Conservation (phyloP, 2,113 vertebrate species). For the Pleuronectes platessa region DNA sequence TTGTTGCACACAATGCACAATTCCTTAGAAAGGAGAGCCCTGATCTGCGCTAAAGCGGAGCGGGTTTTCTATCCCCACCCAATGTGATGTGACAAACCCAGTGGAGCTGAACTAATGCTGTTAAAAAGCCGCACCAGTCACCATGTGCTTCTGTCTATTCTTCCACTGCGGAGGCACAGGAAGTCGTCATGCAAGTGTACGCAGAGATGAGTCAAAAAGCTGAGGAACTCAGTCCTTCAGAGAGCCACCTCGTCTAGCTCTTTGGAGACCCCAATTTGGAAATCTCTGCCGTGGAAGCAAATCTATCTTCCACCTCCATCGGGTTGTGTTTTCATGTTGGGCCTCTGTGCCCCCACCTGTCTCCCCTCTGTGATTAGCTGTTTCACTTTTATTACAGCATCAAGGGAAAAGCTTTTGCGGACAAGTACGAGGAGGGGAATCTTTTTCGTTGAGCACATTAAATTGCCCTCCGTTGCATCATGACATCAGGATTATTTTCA, state of each 20-base stretch:
- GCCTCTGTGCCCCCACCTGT: slow-evolving; percentile 1
- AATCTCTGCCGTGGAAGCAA: slow-evolving; percentile 20
- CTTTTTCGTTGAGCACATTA: slow-evolving; percentile 2
- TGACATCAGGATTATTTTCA: slow-evolving; percentile 26
- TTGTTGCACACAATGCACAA: slow-evolving; percentile 58
- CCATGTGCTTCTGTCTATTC: slow-evolving; percentile 51
- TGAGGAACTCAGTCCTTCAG: slow-evolving; percentile 2
- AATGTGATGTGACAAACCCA: slow-evolving; percentile 68
- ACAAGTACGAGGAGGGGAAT: slow-evolving; percentile 22
- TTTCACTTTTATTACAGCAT: slow-evolving; percentile 33
- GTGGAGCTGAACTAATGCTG: slow-evolving; percentile 69
- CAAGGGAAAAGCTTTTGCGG: slow-evolving; percentile 28
- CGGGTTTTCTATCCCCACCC: slow-evolving; percentile 58
- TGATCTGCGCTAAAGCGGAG: slow-evolving; percentile 65
- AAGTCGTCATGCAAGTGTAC: background rate
- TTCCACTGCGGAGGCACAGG: slow-evolving; percentile 18
- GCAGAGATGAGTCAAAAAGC: slow-evolving; percentile 27
- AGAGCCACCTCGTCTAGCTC: background rate
- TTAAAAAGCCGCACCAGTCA: slow-evolving; percentile 58
- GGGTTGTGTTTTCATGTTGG: slow-evolving; percentile 6
- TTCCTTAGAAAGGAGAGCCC: slow-evolving; percentile 51
- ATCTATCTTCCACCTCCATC: background rate
- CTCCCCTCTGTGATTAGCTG: slow-evolving; percentile 1
- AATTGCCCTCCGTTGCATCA: slow-evolving; percentile 58
- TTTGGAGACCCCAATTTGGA: slow-evolving; percentile 11